These are phyloP conservation scores for Halocynthia aurantium DNA, from an alignment of 23 tunicate species.

Conservation along the genomic window DNA sequence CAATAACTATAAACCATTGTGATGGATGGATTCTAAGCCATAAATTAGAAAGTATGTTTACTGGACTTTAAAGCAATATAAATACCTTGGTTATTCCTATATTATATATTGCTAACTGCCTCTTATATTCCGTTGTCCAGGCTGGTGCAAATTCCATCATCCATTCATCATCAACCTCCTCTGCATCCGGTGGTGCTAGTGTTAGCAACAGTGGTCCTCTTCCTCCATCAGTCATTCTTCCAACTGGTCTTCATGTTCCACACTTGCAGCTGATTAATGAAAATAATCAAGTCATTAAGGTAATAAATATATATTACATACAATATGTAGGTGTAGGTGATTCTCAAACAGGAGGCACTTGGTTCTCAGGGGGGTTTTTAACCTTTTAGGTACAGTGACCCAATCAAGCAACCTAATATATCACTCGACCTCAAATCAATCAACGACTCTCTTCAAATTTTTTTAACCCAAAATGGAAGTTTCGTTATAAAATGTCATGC, in stretches of 20 bases:
- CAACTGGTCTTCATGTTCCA: constrained; percentile 51
- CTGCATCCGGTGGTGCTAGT: constrained; percentile 8
- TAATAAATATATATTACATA: not conserved
- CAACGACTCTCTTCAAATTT: no score
- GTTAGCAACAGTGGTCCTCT: constrained; percentile 9
- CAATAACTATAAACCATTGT: not conserved
- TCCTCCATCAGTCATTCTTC: constrained; percentile 24
- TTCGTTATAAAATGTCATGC: no score
- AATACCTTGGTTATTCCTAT: not conserved
- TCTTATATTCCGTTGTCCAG: not conserved
- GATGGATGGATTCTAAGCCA: not conserved
- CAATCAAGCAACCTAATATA: not conserved
- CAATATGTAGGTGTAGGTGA: no score
- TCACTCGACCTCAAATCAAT: no score
- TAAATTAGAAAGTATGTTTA: not conserved
- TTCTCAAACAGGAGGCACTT: no score
- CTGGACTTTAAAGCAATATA: not conserved
- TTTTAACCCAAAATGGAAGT: no score
- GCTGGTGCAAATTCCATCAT: not conserved
- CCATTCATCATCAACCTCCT: not conserved
- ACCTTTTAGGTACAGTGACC: not conserved
- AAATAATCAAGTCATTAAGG: constrained; percentile 57
- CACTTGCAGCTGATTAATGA: constrained; percentile 68
- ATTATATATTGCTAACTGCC: not conserved
- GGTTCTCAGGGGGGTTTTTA: no score